Evolutionary conservation across 2,797 vertebrate species (phyloP), one percentile per base, ranked within the genome.

Genomic region (Argyrosomus regius): DNA sequence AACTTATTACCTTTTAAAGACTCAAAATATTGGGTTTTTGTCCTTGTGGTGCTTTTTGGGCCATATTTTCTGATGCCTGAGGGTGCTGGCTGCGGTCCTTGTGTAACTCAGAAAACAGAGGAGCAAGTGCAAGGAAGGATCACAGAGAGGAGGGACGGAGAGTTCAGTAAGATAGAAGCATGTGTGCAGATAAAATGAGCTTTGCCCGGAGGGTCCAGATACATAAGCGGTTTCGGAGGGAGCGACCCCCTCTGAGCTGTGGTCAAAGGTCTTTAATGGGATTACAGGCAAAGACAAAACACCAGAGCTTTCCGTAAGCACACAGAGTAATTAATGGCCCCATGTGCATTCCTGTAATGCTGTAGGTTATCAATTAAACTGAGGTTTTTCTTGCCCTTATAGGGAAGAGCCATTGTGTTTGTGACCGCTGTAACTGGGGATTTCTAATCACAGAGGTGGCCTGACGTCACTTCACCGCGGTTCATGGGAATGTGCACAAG

Each of bases 221-320:
- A 62, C 74, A 79, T 64, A 31, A 50, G 45, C 86, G 68, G 54
- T 78, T 64, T 75, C 35, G 3, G 53, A 52, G 65, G 63, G 69
- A 83, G 70, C 17, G 41, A 83, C 77, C 85, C 81, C 76, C 69
- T 67, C 81, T 75, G 77, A 78, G 83, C 54, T 76, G 84, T 39
- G 89, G 84, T 87, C 83, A 87, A 86, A 89, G 81, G 75, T 87
- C 75, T 87, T 78, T 80, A 88, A 84, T 79, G 11, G 84, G 87
- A 91, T 92, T 88, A 92, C 64, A 80, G 76, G 65, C 78, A 87
- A 70, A 87, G 81, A 82, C 82, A 74, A 78, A 86, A 77, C 64
- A 79, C 53, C 58, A 56, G 60, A 69, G 76, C 75, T 83, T 80
- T 64, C 81, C 16, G 72, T 81, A 78, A 88, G 62, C 77, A 70